Evolutionary conservation across 2,113 vertebrate genomes (phyloP).

Genomic region (Syrrhaptes paradoxus): DNA sequence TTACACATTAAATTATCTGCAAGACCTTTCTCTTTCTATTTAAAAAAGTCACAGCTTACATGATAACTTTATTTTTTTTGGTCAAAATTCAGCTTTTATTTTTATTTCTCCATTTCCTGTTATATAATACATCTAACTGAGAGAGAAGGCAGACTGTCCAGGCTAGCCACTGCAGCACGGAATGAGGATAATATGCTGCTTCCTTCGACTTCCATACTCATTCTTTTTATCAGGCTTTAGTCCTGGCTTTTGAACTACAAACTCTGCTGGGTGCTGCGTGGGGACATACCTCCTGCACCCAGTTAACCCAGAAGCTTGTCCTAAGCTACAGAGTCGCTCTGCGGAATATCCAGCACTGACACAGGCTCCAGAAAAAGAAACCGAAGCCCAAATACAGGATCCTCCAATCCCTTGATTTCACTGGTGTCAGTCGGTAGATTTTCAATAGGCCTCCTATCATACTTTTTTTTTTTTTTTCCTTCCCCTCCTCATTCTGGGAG

Average conservation of each 20-base stretch:
- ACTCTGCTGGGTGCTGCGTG: not conserved
- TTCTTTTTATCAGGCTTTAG: not conserved
- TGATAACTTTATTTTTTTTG: not conserved
- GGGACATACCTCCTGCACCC: not conserved
- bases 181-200: not conserved
- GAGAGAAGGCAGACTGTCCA: not conserved
- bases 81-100: not conserved
- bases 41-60: not conserved
- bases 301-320: not conserved
- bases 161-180: not conserved
- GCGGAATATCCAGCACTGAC: not conserved
- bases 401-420: conserved; percentile 24
- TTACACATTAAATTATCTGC: not conserved
- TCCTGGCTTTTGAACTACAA: not conserved
- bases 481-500: conserved; percentile 62
- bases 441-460: conserved; percentile 65
- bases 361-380: conserved; percentile 18
- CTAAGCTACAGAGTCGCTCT: not conserved
- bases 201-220: not conserved
- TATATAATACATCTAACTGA: not conserved
- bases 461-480: not conserved
- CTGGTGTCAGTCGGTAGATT: conserved; percentile 48
- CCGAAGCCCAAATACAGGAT: not conserved
- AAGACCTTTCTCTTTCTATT: not conserved
- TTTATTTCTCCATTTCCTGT: not conserved